Evolutionary conservation across 2,113 vertebrate species (phyloP).

Genomic region (Phaetusa simplex): DNA sequence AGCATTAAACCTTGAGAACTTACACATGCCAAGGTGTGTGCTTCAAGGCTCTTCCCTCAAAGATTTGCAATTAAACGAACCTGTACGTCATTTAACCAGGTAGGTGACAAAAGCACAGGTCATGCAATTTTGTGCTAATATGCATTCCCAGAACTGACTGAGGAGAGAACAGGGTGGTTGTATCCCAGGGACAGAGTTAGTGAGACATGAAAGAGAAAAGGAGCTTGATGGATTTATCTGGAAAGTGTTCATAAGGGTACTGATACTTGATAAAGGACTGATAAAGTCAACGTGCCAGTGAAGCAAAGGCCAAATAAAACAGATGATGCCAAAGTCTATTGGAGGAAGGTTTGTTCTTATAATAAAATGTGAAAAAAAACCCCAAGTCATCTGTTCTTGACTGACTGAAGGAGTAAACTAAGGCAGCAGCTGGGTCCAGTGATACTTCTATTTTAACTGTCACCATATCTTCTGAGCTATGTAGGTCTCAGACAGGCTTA

Average conservation of each 20-base stretch:
- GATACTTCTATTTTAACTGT: background rate
- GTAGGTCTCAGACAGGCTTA: background rate
- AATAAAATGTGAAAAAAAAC: background rate
- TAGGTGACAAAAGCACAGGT: background rate
- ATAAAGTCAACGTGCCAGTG: background rate
- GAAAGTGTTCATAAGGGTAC: background rate
- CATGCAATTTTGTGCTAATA: background rate
- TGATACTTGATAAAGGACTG: background rate
- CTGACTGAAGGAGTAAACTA: background rate
- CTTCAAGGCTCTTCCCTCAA: background rate
- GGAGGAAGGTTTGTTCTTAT: background rate
- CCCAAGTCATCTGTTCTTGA: background rate
- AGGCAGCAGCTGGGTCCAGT: background rate
- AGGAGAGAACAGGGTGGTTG: background rate
- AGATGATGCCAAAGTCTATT: background rate
- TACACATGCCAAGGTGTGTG: background rate
- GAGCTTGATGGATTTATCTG: background rate
- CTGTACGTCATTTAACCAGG: background rate
- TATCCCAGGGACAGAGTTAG: background rate
- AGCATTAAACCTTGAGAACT: background rate
- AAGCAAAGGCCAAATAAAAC: background rate
- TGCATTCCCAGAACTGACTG: background rate
- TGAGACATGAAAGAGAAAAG: constrained; percentile 34
- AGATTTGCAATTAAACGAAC: constrained; percentile 15
- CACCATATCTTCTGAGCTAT: background rate